A percentile compares a stretch with the other conserved stretches of the same genome.
Conservation (phyloP, 2,888 invertebrate species). For the Orthonevra nobilis region DNA sequence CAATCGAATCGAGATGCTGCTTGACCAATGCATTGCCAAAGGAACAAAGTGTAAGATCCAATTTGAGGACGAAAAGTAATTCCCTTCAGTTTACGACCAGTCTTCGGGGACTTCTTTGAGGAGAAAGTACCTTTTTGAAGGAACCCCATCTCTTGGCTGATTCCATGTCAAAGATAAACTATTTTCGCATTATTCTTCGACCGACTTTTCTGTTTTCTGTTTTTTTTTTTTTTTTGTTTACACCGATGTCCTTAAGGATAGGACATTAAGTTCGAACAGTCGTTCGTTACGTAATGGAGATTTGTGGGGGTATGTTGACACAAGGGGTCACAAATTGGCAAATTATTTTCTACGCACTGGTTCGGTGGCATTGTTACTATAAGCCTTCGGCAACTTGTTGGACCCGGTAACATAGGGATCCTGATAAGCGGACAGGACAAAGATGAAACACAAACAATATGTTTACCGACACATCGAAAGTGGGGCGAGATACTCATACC, state of each 20-base stretch:
- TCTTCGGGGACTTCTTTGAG: conserved; percentile 59
- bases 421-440: conserved; percentile 57
- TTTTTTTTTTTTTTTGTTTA: conserved; percentile 35
- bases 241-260: conserved; percentile 56
- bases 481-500: conserved; percentile 35
- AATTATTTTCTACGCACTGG: conserved; percentile 61
- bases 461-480: conserved; percentile 56
- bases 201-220: conserved; percentile 8
- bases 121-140: conserved; percentile 32
- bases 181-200: conserved; percentile 67
- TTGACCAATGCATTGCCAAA: conserved; percentile 31
- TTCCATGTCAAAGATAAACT: conserved; percentile 72
- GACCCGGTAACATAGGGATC: conserved; percentile 22
- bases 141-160: conserved; percentile 16
- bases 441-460: conserved; percentile 57
- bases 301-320: conserved; percentile 67
- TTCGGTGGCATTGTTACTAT: too few species aligned
- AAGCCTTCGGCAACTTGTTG: conserved; percentile 60
- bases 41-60: conserved; percentile 16
- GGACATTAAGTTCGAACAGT: conserved; percentile 55
- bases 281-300: conserved; percentile 67
- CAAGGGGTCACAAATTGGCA: conserved; percentile 68
- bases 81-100: conserved; percentile 18
- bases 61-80: conserved; percentile 48
- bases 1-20: conserved; percentile 34